Conservation (phyloP, 1,140 invertebrate genomes). For the Drosophila repleta region DNA sequence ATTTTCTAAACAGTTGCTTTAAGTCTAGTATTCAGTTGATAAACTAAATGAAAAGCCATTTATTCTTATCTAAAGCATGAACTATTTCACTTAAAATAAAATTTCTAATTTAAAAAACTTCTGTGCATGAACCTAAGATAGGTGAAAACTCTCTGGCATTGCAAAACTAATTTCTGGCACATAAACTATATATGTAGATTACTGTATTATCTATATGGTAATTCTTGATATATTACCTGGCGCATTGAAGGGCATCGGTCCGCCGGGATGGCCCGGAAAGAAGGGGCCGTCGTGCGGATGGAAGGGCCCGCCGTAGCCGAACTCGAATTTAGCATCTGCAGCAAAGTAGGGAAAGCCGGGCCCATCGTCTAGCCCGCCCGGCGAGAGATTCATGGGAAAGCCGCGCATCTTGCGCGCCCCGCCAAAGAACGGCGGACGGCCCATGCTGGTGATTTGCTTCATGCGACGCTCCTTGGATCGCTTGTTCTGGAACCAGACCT, state of each 20-base stretch:
- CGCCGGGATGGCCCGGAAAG: constrained; percentile 91
- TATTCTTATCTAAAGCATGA: background rate
- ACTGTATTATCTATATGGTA: background rate
- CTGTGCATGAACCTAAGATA: too few relatives aligned
- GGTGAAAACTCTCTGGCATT: too few relatives aligned
- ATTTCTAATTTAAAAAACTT: too few relatives aligned
- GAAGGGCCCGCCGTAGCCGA: constrained; percentile 93
- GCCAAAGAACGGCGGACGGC: constrained; percentile 94
- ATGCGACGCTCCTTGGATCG: constrained; percentile 97
- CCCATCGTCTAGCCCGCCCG: constrained; percentile 91
- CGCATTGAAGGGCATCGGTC: constrained; percentile 89
- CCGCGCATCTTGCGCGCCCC: constrained; percentile 95
- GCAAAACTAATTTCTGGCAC: too few relatives aligned
- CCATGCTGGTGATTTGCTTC: constrained; percentile 96
- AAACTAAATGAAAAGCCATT: background rate
- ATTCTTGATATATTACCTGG: constrained; percentile 85
- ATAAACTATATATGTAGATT: too few relatives aligned
- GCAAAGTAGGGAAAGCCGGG: constrained; percentile 94
- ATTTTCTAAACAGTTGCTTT: too few relatives aligned
- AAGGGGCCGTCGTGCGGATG: constrained; percentile 94
- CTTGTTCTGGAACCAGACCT: constrained; percentile 99
- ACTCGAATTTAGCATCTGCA: constrained; percentile 94
- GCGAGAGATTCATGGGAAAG: constrained; percentile 94
- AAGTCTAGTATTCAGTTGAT: too few relatives aligned
- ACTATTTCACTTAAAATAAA: too few relatives aligned